phyloP scores from a whole-genome alignment of 2,113 vertebrate species.

The Odontophorus gujanensis region DNA sequence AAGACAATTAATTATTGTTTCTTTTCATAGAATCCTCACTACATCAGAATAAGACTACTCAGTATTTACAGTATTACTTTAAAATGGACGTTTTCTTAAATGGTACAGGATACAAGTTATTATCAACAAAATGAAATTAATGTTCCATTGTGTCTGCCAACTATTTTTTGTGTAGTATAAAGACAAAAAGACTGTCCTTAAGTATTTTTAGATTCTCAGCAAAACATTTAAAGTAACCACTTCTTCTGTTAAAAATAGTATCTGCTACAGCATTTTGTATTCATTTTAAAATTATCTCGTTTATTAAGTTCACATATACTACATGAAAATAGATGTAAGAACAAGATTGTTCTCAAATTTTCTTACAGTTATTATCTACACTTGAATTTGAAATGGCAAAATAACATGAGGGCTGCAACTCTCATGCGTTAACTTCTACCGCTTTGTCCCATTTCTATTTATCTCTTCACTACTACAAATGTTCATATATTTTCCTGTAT shows the following conservation, averaged over 20 bases:
- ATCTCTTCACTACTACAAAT: not conserved
- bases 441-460: not conserved
- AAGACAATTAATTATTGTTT: not conserved
- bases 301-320: not conserved
- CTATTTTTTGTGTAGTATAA: not conserved
- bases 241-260: not conserved
- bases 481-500: not conserved
- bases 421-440: not conserved
- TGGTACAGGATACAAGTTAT: not conserved
- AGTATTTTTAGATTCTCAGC: not conserved
- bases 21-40: not conserved
- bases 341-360: not conserved
- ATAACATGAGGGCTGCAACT: not conserved
- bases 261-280: not conserved
- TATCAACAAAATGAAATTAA: conserved; percentile 8
- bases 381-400: not conserved
- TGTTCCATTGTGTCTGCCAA: not conserved
- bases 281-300: not conserved
- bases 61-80: conserved; percentile 12
- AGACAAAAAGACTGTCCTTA: not conserved
- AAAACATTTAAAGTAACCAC: not conserved
- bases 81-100: not conserved
- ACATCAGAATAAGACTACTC: not conserved
- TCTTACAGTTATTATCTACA: not conserved
- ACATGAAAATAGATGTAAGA: not conserved